Percentiles rank a stretch among this genome's conserved stretches.
Conservation (phyloP, 1,140 invertebrate genomes). For the Vollenhovia emeryi region DNA sequence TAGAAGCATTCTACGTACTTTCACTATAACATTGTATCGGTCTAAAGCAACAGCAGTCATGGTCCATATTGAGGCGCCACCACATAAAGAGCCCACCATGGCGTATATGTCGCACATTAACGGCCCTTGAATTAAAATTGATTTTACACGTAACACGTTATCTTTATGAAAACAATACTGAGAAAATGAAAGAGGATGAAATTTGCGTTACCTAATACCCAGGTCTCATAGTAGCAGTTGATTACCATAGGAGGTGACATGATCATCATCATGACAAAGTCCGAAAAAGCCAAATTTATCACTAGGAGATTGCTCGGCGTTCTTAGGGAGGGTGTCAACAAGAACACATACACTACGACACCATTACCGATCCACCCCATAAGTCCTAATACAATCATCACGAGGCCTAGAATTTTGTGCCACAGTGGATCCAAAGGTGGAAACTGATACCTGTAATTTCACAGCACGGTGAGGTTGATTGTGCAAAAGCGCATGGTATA, state of each 20-base stretch:
- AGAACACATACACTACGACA: slow-evolving; percentile 94
- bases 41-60: slow-evolving; percentile 94
- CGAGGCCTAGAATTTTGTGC: slow-evolving; percentile 92
- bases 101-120: slow-evolving; percentile 94
- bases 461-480: neutral
- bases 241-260: slow-evolving; percentile 94
- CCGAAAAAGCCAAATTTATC: slow-evolving; percentile 94
- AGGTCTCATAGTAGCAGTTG: slow-evolving; percentile 95
- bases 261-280: slow-evolving; percentile 94
- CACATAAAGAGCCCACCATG: slow-evolving; percentile 92
- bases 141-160: neutral
- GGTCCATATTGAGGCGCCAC: slow-evolving; percentile 93
- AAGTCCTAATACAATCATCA: slow-evolving; percentile 90
- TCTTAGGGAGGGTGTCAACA: slow-evolving; percentile 90
- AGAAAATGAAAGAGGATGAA: neutral
- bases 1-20: slow-evolving; percentile 73
- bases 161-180: neutral
- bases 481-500: neutral
- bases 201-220: slow-evolving; percentile 88
- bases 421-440: slow-evolving; percentile 92
- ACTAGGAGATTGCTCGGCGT: slow-evolving; percentile 94
- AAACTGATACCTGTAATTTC: slow-evolving; percentile 86
- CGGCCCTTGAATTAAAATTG: slow-evolving; percentile 77
- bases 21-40: slow-evolving; percentile 94
- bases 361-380: slow-evolving; percentile 91